Evolutionary conservation across 2,797 vertebrate genomes (phyloP).

Genomic region (Mormyrops attenuatus): DNA sequence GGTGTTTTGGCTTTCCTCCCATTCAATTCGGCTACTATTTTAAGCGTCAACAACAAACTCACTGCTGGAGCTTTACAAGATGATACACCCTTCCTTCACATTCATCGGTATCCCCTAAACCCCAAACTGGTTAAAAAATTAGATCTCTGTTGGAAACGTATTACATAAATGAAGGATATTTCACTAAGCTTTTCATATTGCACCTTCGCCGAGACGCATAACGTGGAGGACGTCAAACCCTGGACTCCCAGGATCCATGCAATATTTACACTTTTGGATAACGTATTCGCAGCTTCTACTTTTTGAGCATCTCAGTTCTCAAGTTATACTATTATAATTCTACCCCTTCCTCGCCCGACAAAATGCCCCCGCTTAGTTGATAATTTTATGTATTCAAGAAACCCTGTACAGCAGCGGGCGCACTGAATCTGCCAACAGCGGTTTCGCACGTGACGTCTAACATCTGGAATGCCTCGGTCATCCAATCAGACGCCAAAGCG

Average conservation of each 20-base stretch:
- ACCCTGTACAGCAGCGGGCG: neutral
- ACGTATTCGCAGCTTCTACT: neutral
- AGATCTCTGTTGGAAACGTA: neutral
- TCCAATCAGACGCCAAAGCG: neutral
- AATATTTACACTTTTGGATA: neutral
- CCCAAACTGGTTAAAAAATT: neutral
- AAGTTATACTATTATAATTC: neutral
- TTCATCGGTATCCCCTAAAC: neutral
- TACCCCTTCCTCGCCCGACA: too few relatives aligned
- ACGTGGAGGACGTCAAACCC: neutral
- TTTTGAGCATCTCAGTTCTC: neutral
- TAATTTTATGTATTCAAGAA: neutral
- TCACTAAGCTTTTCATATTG: neutral
- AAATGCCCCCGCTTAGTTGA: neutral
- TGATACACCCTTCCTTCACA: neutral
- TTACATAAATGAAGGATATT: neutral
- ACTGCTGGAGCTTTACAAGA: neutral
- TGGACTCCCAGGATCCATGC: neutral
- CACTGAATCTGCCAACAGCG: neutral
- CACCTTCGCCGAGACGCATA: neutral
- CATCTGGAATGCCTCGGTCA: neutral
- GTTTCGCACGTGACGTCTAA: neutral
- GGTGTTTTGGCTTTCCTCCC: neutral
- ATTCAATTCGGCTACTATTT: neutral
- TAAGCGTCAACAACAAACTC: neutral